Evolutionary conservation across 2,797 vertebrate genomes (phyloP), one percentile per base, ranked within the genome.

Genomic region (Bovichtus variegatus): DNA sequence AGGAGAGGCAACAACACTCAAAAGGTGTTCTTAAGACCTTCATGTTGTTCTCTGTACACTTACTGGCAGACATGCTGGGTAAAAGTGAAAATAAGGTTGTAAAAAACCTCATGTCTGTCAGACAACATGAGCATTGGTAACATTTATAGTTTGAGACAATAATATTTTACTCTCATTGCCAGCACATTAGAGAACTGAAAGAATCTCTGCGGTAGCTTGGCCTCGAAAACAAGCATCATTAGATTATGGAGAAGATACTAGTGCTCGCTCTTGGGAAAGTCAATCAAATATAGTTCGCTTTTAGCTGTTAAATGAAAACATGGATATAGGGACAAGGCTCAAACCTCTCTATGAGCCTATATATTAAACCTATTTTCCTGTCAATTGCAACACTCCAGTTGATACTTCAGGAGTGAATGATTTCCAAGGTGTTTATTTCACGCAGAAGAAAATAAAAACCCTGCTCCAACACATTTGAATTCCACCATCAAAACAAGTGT

Each of bases 261-360:
- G 23, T 64, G 27, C 29, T 65, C 29, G 13, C 62, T 67, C 69
- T 69, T 51, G 21, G 74, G 73, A 79, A 70, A 53, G 34, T 60
- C 21, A 76, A 66, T 74, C 27, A 81, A 68, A 74, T 74, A 57
- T 86, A 78, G 66, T 23, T 68, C 54, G 66, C 69, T 31, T 70
- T 55, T 51, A 72, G 59, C 69, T 76, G 79, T 77, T 71, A 55
- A 71, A 83, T 87, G 80, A 65, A 77, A 78, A 71, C 64, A 75
- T 55, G 66, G 51, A 71, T 76, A 78, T 64, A 76, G 53, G n/a
- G 15, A 51, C 43, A 53, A 10, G 9, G 29, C 55, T 72, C 0
- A 8, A 66, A 74, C n/a, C 18, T 38, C 58, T 63, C 34, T 27
- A 6, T 49, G 15, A 71, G 63, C 40, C 74, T 57, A 55, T 63